Evolutionary conservation across 2,797 vertebrate species (phyloP).

Genomic region (Hybognathus amarus): DNA sequence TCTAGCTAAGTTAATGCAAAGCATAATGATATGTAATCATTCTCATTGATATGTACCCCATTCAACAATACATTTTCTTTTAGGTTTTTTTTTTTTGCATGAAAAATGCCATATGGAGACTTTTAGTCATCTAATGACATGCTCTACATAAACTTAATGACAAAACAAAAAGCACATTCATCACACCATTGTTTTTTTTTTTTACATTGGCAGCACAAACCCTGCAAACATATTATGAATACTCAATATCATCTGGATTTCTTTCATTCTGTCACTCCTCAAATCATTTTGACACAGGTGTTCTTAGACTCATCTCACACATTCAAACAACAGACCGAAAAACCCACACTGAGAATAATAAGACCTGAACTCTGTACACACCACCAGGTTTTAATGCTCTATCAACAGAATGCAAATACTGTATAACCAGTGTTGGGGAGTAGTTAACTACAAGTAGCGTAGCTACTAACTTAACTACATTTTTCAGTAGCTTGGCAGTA

Average conservation of each 20-base stretch:
- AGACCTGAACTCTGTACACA: constrained; percentile 3
- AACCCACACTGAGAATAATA: background rate
- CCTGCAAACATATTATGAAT: constrained; percentile 5
- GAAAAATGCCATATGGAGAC: constrained; percentile 30
- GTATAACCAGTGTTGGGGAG: no score
- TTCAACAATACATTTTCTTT: background rate
- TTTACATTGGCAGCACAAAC: background rate
- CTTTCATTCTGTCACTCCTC: constrained; percentile 10
- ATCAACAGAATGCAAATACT: background rate
- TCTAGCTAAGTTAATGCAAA: background rate
- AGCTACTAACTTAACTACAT: no score
- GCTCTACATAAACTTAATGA: constrained; percentile 6
- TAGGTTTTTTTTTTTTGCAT: background rate
- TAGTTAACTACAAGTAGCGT: no score
- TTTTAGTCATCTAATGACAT: background rate
- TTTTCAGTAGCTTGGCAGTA: no score
- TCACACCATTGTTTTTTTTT: background rate
- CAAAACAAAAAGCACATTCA: constrained; percentile 17
- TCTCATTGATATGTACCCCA: background rate
- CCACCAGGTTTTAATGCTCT: constrained; percentile 8
- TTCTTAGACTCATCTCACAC: constrained; percentile 14
- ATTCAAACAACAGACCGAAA: constrained; percentile 6
- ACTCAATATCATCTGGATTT: background rate
- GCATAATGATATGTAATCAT: background rate
- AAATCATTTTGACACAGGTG: constrained; percentile 13